A percentile compares a stretch with the other conserved stretches of the same genome.
These are phyloP conservation scores for Tetrao urogallus DNA, from an alignment of 2,113 vertebrate species.

Conservation along the genomic window DNA sequence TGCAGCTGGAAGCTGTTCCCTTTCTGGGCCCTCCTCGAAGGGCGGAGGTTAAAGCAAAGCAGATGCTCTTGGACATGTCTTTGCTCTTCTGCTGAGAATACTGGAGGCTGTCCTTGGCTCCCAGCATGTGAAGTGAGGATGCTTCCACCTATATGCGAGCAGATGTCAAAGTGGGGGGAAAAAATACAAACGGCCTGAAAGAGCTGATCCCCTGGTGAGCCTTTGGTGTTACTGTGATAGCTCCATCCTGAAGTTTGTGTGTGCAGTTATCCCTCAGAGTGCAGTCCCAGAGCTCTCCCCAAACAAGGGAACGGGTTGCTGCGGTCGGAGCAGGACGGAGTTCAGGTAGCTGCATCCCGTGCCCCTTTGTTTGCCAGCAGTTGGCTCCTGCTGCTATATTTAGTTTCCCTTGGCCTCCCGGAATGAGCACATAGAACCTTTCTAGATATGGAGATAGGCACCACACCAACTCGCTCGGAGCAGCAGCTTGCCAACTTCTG, in stretches of 20 bases:
- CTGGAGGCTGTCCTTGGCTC: background rate
- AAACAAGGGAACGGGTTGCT: conserved; percentile 47
- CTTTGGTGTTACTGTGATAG: background rate
- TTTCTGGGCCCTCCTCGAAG: background rate
- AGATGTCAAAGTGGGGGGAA: background rate
- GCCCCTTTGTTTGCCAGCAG: conserved; percentile 34
- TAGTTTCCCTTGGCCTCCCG: conserved; percentile 35
- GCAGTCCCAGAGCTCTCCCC: conserved; percentile 18
- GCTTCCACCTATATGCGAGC: background rate
- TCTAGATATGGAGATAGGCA: conserved; percentile 63
- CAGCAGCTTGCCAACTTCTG: background rate
- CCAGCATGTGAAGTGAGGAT: background rate
- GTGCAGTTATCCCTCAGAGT: background rate
- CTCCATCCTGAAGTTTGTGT: background rate
- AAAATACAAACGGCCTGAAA: background rate
- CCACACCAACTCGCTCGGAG: background rate
- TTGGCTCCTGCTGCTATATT: conserved; percentile 50
- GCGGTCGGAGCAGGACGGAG: background rate
- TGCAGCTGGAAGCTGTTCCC: background rate
- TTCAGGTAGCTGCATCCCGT: conserved; percentile 52
- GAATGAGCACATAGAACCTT: background rate
- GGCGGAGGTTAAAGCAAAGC: conserved; percentile 47
- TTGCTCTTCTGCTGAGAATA: background rate
- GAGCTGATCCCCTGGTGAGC: background rate
- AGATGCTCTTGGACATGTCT: conserved; percentile 38